These are phyloP conservation scores for Laspeyria flexula DNA, from an alignment of 2,888 invertebrate species.

Conservation along the genomic window DNA sequence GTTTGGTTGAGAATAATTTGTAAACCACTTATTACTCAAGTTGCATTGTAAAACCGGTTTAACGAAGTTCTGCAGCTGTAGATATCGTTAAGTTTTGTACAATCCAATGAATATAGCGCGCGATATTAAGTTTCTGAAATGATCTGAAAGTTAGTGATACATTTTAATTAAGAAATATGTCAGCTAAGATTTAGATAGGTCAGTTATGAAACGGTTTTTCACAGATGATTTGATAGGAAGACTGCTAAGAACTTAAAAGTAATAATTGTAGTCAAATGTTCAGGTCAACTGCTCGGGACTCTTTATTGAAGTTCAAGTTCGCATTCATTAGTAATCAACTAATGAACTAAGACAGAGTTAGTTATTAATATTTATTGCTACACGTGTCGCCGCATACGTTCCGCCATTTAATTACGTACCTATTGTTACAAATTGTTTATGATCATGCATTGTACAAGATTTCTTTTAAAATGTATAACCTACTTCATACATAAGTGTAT, in stretches of 20 bases:
- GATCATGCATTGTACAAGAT: slow-evolving; percentile 17
- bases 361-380: slow-evolving; percentile 34
- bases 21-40: not conserved
- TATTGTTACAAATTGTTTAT: slow-evolving; percentile 24
- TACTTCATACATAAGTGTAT: no score
- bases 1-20: not conserved
- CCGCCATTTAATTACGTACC: slow-evolving; percentile 12
- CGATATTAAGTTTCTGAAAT: no score
- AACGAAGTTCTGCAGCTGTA: not conserved
- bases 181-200: no score
- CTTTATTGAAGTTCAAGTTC: slow-evolving; percentile 17
- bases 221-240: no score
- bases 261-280: not conserved
- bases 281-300: not conserved
- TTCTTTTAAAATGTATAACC: no score
- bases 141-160: no score
- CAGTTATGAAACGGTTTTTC: no score
- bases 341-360: not conserved
- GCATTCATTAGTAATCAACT: slow-evolving; percentile 10
- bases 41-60: not conserved
- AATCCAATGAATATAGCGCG: not conserved
- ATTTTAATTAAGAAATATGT: no score
- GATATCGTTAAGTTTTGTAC: not conserved
- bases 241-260: not conserved
- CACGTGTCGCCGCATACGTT: slow-evolving; percentile 27